Base-by-base conservation (phyloP, 2,888 invertebrate species). In the Sminthurides aquaticus region DNA sequence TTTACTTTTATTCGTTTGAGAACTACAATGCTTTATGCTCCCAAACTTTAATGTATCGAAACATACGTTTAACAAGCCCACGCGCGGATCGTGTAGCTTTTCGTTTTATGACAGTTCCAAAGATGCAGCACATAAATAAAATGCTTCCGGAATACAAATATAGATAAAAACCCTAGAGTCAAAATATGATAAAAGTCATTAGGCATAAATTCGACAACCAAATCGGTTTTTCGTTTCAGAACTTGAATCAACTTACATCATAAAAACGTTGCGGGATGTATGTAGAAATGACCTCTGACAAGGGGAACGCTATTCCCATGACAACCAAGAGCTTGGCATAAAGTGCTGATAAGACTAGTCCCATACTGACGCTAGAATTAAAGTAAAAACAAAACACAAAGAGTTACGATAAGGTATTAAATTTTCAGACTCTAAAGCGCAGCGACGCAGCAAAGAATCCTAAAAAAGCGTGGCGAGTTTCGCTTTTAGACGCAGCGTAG, bases 271-370 rank as follows among this genome's bases (percentile, higher is more conserved):
- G 90, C 76, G 94, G 93, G 78, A 94, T 91, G 80, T 91, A 91
- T 25, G 91, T 90, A 55, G 93, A 93, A 78, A 94, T 93, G 75
- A 94, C 92, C 83, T 95, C 94, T 69, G 95, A 91, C 87, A 96
- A 89, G 60, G 95, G 95, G 80, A 96, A 92, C 20, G 94, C 92
- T 71, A 92, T 87, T 69, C 95, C 95, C 89, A 94, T 91, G 57
- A 95, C 93, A 52, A 95, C 92, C 75, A 96, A 81, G 60, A 95
- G 83, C 80, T 95, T 93, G 57, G 93, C 94, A 79, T 96, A 96
- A 28, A 96, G 84, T 0, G 94, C 94, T 69, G 95, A 95, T 72
- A 95, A 83, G 22, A 92, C 90, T 43, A 91, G 89, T 66, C 91
- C 90, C 77, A 94, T 81, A 71, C 92, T 91, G 79, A 93, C 91